These are phyloP conservation scores for Lepidocolaptes lacrymiger DNA, from an alignment of 2,797 vertebrate genomes.

Conservation along the genomic window DNA sequence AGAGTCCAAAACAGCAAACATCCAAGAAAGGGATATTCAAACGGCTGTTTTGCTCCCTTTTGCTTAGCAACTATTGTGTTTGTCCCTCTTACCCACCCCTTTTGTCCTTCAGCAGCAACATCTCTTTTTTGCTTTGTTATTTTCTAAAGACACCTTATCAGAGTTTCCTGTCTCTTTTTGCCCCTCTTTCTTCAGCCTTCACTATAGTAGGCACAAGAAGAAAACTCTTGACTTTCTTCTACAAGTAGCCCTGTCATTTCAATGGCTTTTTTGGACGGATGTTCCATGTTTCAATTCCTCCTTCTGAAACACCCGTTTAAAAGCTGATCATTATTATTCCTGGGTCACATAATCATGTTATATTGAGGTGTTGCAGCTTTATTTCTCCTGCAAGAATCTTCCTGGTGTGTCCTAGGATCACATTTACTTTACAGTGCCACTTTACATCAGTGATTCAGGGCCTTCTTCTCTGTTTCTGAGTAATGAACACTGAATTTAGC, in stretches of 20 bases:
- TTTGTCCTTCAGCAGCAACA: not conserved
- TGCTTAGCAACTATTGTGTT: not conserved
- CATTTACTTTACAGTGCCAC: not conserved
- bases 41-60: not conserved
- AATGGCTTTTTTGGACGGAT: not conserved
- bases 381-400: not conserved
- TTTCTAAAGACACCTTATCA: not conserved
- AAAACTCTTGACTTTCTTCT: not conserved
- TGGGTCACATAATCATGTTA: not conserved
- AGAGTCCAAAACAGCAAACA: not conserved
- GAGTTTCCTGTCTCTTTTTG: not conserved
- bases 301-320: not conserved
- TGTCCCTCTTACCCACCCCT: not conserved
- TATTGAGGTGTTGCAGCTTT: not conserved
- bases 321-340: not conserved
- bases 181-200: not conserved
- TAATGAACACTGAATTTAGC: not conserved
- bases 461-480: not conserved
- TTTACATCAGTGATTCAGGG: not conserved
- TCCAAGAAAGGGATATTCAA: not conserved
- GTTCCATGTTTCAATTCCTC: not conserved
- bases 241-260: not conserved
- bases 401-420: not conserved
- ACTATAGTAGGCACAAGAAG: not conserved
- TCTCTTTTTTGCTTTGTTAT: not conserved